A percentile compares a stretch with the other conserved stretches of the same genome.
Conservation (phyloP, 53 echinoderm and acorn worm species). For the Antedon mediterranea region DNA sequence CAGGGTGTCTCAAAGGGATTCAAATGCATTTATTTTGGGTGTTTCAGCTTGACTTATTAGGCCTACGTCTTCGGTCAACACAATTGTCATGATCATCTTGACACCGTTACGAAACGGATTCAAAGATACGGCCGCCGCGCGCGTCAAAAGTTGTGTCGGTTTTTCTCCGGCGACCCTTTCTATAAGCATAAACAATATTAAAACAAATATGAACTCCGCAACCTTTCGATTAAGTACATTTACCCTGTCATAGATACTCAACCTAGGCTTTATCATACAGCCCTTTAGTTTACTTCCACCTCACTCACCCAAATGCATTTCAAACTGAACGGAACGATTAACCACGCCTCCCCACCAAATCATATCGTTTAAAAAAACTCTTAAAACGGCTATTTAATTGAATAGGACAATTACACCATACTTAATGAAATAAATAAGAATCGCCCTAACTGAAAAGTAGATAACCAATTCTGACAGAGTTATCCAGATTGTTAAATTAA, state of each 20-base stretch:
- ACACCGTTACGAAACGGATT: too few species aligned
- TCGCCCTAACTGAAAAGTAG: neutral
- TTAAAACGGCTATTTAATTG: neutral
- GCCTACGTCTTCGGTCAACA: too few species aligned
- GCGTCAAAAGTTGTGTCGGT: too few species aligned
- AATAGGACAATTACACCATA: neutral
- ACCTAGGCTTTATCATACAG: neutral
- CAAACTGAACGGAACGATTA: neutral
- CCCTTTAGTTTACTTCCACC: neutral
- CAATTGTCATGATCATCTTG: too few species aligned
- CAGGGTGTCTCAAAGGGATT: too few species aligned
- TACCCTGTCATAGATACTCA: neutral
- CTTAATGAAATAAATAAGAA: neutral
- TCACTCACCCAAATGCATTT: neutral
- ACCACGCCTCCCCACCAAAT: neutral
- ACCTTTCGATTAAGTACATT: neutral
- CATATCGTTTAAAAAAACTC: too few species aligned
- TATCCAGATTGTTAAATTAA: neutral
- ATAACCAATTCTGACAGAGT: neutral
- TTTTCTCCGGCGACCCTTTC: too few species aligned
- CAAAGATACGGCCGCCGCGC: too few species aligned
- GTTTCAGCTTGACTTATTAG: too few species aligned
- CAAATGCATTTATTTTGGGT: too few species aligned
- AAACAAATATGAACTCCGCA: neutral
- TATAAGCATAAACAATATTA: too few species aligned